Evolutionary conservation across 1,140 invertebrate genomes (phyloP), one percentile per base, ranked within the genome.

Genomic region (Drosophila ohnishii): DNA sequence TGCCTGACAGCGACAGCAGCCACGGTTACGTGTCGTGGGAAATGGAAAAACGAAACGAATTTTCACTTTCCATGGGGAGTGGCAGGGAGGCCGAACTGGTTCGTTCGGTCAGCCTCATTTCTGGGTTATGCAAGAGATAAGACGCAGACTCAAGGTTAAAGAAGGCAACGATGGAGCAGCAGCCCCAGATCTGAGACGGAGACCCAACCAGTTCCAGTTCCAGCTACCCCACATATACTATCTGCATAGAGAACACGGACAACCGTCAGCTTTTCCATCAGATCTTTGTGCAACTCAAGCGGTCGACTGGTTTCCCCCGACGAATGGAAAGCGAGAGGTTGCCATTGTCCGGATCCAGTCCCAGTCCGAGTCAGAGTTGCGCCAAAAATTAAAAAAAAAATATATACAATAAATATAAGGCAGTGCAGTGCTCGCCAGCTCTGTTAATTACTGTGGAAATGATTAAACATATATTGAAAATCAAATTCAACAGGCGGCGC

Each of bases 361-460:
- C 30, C 48, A 34, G 48, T 34, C 61, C 22, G 14, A 63, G 16
- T 35, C 61, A 34, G 28, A 51, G 65, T 51, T 69, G 61, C 35
- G 37, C 62, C 62, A 69, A 55, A 66, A 55, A 42, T 28, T 28
- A n/a, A 22, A 11, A 11, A 64, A 73, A 59, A 2, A 14, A 13
- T 8, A 51, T 14, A 10, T 32, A 8, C 3, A 8, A 32, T 32
- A n/a, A 28, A 9, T 0, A 28, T 13, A 5, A 22, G 44, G n/a
- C 51, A 37, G 13, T 37, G 50, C 16, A 35, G 50, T 19, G 48
- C 48, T 30, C 30, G 72, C 35, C 39, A 69, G 56, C 57, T 67
- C 55, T 71, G 70, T 83, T 83, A 83, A 83, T 83, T 83, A 69
- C 71, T 79, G 59, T 71, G 71, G 70, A 83, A 83, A 83, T 83